Evolutionary conservation across 1,140 invertebrate genomes (phyloP).

Genomic region (Nylanderia fulva): DNA sequence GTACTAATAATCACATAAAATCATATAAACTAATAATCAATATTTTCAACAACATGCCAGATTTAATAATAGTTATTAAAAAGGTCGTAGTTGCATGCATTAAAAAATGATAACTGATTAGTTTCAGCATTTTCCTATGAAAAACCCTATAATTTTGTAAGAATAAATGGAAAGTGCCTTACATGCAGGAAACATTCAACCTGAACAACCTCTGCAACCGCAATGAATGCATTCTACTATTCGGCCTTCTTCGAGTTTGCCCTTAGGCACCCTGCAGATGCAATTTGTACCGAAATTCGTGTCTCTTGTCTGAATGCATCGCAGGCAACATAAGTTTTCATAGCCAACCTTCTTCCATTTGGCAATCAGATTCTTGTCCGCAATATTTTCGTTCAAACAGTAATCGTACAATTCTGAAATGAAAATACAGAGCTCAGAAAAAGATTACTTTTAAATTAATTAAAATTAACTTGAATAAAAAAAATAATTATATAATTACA

Average conservation of each 20-base stretch:
- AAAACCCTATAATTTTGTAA: constrained; percentile 33
- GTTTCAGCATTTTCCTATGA: too few species aligned
- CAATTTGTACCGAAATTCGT: constrained; percentile 99
- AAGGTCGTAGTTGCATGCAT: too few species aligned
- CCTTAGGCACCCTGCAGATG: constrained; percentile 99
- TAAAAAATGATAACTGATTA: too few species aligned
- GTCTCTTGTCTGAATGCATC: constrained; percentile 99
- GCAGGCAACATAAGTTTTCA: constrained; percentile 99
- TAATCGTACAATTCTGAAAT: constrained; percentile 97
- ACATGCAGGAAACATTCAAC: constrained; percentile 83
- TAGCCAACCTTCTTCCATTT: constrained; percentile 99
- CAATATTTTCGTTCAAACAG: constrained; percentile 98
- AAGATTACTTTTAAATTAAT: background rate
- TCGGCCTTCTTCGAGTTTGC: constrained; percentile 98
- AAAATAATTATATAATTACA: too few species aligned
- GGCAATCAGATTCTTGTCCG: constrained; percentile 98
- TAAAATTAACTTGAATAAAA: too few species aligned
- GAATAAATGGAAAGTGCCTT: constrained; percentile 58
- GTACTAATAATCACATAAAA: too few species aligned
- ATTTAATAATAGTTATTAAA: too few species aligned
- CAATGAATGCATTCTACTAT: constrained; percentile 99
- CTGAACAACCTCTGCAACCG: constrained; percentile 98
- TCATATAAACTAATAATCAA: too few species aligned
- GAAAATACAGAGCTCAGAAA: background rate
- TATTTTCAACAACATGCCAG: too few species aligned